Conservation (phyloP, 1,140 invertebrate genomes). For the Drosophila sproati region DNA sequence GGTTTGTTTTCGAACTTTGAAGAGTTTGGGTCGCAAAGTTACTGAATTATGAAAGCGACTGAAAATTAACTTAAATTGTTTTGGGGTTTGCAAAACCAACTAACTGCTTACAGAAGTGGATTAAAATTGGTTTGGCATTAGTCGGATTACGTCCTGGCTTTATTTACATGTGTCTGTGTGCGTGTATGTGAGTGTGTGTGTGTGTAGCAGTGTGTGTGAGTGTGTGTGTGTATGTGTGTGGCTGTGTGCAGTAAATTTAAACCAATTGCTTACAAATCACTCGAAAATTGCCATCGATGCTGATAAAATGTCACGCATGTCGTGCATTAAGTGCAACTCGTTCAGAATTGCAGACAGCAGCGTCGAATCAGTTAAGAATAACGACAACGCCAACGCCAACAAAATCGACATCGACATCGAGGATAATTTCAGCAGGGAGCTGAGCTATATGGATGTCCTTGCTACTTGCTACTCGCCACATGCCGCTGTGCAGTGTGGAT, state of each 20-base stretch:
- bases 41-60: constrained; percentile 67
- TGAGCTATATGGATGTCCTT: not conserved
- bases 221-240: not conserved
- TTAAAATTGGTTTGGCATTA: constrained; percentile 23
- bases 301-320: constrained; percentile 60
- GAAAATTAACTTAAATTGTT: constrained; percentile 72
- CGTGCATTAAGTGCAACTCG: constrained; percentile 59
- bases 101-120: constrained; percentile 19
- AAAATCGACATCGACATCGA: constrained; percentile 2
- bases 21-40: constrained; percentile 42
- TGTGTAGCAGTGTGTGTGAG: constrained; percentile 33
- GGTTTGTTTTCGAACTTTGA: constrained; percentile 49
- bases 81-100: constrained; percentile 40
- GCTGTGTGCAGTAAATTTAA: constrained; percentile 52
- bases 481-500: not conserved
- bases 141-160: constrained; percentile 3
- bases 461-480: not conserved
- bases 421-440: constrained; percentile 33
- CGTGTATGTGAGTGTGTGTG: not conserved
- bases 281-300: constrained; percentile 72
- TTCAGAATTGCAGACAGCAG: constrained; percentile 28
- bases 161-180: not conserved
- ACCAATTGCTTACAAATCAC: constrained; percentile 77
- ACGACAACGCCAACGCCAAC: not conserved
- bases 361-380: constrained; percentile 60